Evolutionary conservation across 1,140 invertebrate species (phyloP).

Genomic region (Drosophila nasuta): DNA sequence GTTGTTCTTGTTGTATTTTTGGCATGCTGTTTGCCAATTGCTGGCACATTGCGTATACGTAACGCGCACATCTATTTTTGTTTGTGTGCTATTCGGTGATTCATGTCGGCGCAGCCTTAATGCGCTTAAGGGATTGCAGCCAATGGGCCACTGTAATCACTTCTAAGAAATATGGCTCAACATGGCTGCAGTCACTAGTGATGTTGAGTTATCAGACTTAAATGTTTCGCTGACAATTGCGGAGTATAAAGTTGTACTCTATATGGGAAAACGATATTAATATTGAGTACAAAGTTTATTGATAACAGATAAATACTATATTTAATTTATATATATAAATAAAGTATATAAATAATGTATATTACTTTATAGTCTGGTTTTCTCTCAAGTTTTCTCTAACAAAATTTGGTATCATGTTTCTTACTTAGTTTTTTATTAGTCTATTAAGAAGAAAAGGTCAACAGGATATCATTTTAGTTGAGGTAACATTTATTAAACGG

Average conservation of each 20-base stretch:
- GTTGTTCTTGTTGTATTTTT: slow-evolving; percentile 60
- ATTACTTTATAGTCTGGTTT: too few species aligned
- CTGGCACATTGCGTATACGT: slow-evolving; percentile 72
- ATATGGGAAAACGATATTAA: neutral
- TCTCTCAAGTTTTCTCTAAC: too few species aligned
- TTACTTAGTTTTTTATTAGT: too few species aligned
- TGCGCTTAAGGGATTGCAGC: slow-evolving; percentile 42
- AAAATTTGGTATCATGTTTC: too few species aligned
- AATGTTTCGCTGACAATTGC: neutral
- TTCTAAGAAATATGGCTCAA: slow-evolving; percentile 39
- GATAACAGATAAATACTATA: too few species aligned
- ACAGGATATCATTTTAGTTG: too few species aligned
- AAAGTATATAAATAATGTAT: too few species aligned
- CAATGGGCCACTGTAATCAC: slow-evolving; percentile 37
- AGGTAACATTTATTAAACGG: too few species aligned
- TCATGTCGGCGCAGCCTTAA: slow-evolving; percentile 45
- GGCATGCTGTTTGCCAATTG: slow-evolving; percentile 50
- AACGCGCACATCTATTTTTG: slow-evolving; percentile 54
- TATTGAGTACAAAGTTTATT: neutral
- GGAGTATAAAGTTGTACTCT: neutral
- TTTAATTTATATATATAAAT: too few species aligned
- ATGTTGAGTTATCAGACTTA: neutral
- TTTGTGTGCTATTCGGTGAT: slow-evolving; percentile 43
- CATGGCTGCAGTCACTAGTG: neutral
- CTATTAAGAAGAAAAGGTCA: too few species aligned